Evolutionary conservation across 2,888 invertebrate genomes (phyloP), one percentile per base, ranked within the genome.

Genomic region (Hermaeophaga mercurialis): DNA sequence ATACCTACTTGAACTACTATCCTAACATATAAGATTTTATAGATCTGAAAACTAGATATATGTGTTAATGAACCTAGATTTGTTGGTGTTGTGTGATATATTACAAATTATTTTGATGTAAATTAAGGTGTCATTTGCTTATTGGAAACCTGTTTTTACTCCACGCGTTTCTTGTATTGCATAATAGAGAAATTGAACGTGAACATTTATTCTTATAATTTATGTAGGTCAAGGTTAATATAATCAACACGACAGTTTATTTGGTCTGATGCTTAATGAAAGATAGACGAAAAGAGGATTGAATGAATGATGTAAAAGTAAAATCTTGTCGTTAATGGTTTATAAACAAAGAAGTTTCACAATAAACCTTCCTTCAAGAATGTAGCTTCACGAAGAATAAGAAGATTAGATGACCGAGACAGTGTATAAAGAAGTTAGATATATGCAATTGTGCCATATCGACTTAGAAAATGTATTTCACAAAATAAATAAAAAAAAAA

Each of bases 181-280:
- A 31, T 50, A 50, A 50, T 41, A 50, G 41, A 50, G 31, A 50
- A 50, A 41, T 19, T 41, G 19, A 31, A 26, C 28, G 38, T 38
- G 17, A 39, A 26, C 28, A 41, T 41, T 41, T 50, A 39, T 31
- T 31, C 41, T 14, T 24, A 47, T 36, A 47, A 19, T 9, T 8
- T 2, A 41, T 31, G 28, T 22, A 18, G 49, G 49, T 50, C 49
- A 50, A 50, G 28, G 49, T 1, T 41, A 41, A 19, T 31, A 26
- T 5, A 50, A 50, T 50, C 12, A 50, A 41, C 39, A 50, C 8
- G 24, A 11, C 17, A n/a, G 12, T 19, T n/a, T n/a, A n/a, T n/a
- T n/a, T n/a, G n/a, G n/a, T n/a, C n/a, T n/a, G n/a, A n/a, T n/a
- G n/a, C n/a, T 31, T 18, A 41, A 19, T 41, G 41, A 9, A 17